Evolutionary conservation across 2,113 vertebrate species (phyloP).

Genomic region (Antechinus stuartii): DNA sequence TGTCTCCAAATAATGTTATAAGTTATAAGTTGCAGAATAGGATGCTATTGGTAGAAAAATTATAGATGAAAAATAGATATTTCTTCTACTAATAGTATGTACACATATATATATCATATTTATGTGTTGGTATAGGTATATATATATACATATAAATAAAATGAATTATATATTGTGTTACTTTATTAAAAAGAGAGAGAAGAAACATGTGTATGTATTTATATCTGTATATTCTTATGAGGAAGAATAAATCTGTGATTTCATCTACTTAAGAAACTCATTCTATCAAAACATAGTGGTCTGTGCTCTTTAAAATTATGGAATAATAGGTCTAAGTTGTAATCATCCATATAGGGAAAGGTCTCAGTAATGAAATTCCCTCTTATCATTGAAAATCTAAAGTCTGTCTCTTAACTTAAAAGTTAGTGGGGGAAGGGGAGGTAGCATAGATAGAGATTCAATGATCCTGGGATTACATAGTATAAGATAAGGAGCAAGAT

Average conservation of each 20-base stretch:
- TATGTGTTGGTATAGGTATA: too few relatives aligned
- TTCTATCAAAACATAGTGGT: neutral
- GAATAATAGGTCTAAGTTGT: neutral
- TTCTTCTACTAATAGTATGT: too few relatives aligned
- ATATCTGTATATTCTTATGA: neutral
- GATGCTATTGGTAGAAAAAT: too few relatives aligned
- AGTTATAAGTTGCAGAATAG: too few relatives aligned
- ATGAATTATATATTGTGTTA: too few relatives aligned
- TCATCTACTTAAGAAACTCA: neutral
- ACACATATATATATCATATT: neutral
- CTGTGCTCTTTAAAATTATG: neutral
- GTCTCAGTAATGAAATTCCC: neutral
- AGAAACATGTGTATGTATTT: too few relatives aligned
- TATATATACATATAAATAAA: too few relatives aligned
- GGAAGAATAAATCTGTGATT: neutral
- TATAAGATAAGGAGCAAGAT: neutral
- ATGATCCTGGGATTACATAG: neutral
- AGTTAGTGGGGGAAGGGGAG: neutral
- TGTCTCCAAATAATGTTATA: neutral
- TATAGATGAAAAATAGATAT: too few relatives aligned
- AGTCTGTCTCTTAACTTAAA: neutral
- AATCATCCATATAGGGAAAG: neutral
- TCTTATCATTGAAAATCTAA: neutral
- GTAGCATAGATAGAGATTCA: neutral
- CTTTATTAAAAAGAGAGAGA: too few relatives aligned